phyloP scores from a whole-genome alignment of 2,113 vertebrate species.

The Sialia sialis region DNA sequence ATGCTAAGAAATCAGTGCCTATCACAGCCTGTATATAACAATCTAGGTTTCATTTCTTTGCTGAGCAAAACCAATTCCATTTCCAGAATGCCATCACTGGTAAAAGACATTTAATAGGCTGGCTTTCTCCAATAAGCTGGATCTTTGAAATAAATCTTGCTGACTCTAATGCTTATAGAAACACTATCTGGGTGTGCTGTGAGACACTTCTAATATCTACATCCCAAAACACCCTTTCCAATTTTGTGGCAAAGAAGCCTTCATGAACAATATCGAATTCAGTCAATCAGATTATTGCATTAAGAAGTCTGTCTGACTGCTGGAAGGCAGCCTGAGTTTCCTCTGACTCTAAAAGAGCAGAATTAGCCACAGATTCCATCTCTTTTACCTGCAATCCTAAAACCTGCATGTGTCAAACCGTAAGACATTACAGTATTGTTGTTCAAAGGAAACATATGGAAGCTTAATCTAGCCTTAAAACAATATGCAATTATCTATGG shows the following conservation, averaged over 20 bases:
- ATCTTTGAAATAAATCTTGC: conserved; percentile 17
- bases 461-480: background rate
- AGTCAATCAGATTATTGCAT: background rate
- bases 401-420: background rate
- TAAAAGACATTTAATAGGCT: background rate
- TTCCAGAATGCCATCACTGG: background rate
- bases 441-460: background rate
- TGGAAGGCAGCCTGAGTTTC: background rate
- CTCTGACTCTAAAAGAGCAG: background rate
- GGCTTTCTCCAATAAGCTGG: background rate
- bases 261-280: background rate
- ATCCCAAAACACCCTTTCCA: background rate
- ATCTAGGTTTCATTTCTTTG: background rate
- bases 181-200: background rate
- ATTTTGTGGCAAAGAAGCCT: background rate
- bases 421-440: background rate
- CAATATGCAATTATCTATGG: background rate
- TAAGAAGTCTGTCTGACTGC: background rate
- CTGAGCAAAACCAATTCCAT: background rate
- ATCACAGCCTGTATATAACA: background rate
- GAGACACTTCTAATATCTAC: background rate
- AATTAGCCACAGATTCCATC: background rate
- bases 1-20: background rate
- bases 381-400: background rate
- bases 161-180: conserved; percentile 9